Percentiles rank a stretch among this genome's conserved stretches.
These are phyloP conservation scores for Drosophila meridiana DNA, from an alignment of 2,888 invertebrate species.

Conservation along the genomic window DNA sequence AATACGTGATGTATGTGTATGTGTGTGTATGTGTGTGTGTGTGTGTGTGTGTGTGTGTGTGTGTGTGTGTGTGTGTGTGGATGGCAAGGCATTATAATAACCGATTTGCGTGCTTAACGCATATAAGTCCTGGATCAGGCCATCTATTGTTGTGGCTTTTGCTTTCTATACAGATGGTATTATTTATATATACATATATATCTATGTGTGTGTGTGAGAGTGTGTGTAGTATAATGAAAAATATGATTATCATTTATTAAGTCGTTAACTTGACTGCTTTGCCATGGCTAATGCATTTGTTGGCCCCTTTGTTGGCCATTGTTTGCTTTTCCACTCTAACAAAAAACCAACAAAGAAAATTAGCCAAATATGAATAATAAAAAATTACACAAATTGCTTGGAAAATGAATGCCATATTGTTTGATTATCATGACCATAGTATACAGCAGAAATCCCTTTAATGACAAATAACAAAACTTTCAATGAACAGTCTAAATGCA, in stretches of 20 bases:
- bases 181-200: slow-evolving; percentile 1
- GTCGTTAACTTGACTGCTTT: slow-evolving; percentile 48
- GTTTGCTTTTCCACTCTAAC: slow-evolving; percentile 21
- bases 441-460: neutral
- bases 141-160: slow-evolving; percentile 34
- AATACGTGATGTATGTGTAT: slow-evolving; percentile 21
- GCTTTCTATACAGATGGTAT: neutral
- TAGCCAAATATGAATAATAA: slow-evolving; percentile 18
- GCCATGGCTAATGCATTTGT: slow-evolving; percentile 39
- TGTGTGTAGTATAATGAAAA: slow-evolving; percentile 58
- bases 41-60: neutral
- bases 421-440: slow-evolving; percentile 5
- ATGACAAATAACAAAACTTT: neutral
- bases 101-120: slow-evolving; percentile 75
- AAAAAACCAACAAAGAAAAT: slow-evolving; percentile 33
- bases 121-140: slow-evolving; percentile 51
- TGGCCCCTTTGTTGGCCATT: slow-evolving; percentile 26
- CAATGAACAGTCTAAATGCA: neutral
- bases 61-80: slow-evolving; percentile 5
- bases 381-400: slow-evolving; percentile 40
- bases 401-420: slow-evolving; percentile 22
- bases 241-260: slow-evolving; percentile 67
- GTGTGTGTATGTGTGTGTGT: slow-evolving; percentile 4
- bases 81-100: slow-evolving; percentile 74
- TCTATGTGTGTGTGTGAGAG: slow-evolving; percentile 17